Evolutionary conservation across 2,797 vertebrate genomes (phyloP), one percentile per base, ranked within the genome.

Genomic region (Tachyglossus aculeatus): DNA sequence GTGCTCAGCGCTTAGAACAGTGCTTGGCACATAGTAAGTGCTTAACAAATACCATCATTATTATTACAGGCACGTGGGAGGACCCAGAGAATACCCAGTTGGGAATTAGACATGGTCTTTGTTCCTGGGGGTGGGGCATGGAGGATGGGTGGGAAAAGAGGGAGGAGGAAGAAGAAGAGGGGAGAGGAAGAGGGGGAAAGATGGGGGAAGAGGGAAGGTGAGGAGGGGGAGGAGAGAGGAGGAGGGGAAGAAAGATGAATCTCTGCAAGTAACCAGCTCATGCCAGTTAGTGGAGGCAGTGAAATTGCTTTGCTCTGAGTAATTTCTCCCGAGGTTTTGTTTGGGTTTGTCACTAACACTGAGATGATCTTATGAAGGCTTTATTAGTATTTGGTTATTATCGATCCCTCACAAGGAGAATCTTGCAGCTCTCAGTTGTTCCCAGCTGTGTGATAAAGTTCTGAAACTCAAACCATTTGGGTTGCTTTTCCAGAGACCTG

Each of bases 231-330:
- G 3, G 5, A 13, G 1, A 21, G 29, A 48, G 40, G 33, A 5
- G 5, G 29, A 10, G n/a, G 50, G 19, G 1, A 1, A 6, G 21
- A 8, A 39, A 36, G 27, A 12, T 6, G 6, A 22, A 0, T 7
- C 60, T 21, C 0, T 5, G 0, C 50, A 34, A 3, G 0, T 19
- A 38, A 11, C 14, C 16, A n/a, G 22, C 19, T 58, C 18, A 37
- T 36, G 1, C 18, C 4, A 0, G 14, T 0, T 2, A 14, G 6
- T n/a, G 40, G 3, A 12, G 7, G 5, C 12, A 25, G 34, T 25
- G 19, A 25, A 0, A 31, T 2, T 4, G 0, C 4, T 19, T 21
- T 3, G 2, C 32, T 47, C 24, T 1, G 1, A 0, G 5, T 1
- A 1, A 0, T 1, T 22, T 33, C 21, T 9, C 36, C 18, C 19